Conservation (phyloP, 2,113 vertebrate genomes). For the Microtus montanus region DNA sequence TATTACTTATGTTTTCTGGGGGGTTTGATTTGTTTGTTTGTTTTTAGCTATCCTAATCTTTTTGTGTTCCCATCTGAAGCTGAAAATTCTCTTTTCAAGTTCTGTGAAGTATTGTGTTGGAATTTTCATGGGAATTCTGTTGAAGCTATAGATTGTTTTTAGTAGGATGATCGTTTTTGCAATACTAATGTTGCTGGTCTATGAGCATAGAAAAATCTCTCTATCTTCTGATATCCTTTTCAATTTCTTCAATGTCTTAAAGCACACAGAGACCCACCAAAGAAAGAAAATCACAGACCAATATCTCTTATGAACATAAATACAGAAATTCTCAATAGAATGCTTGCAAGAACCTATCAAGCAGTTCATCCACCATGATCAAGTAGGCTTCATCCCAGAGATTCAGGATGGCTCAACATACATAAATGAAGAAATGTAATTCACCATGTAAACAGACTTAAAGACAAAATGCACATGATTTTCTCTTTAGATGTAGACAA, state of each 20-base stretch:
- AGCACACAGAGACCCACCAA: background rate
- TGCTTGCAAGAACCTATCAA: background rate
- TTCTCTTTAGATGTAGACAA: background rate
- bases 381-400: background rate
- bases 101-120: background rate
- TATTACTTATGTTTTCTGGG: background rate
- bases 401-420: background rate
- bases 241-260: background rate
- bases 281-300: background rate
- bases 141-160: background rate
- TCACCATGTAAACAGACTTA: too few relatives aligned
- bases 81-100: background rate
- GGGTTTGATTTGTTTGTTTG: background rate
- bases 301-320: background rate
- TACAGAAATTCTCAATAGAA: background rate
- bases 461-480: background rate
- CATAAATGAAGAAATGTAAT: background rate
- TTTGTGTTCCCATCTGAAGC: background rate
- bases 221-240: background rate
- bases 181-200: background rate
- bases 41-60: background rate
- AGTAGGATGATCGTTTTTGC: background rate
- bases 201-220: background rate
- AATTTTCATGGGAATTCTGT: background rate
- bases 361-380: background rate